Evolutionary conservation across 2,888 invertebrate species (phyloP), one percentile per base, ranked within the genome.

Genomic region (Fragum fragum): DNA sequence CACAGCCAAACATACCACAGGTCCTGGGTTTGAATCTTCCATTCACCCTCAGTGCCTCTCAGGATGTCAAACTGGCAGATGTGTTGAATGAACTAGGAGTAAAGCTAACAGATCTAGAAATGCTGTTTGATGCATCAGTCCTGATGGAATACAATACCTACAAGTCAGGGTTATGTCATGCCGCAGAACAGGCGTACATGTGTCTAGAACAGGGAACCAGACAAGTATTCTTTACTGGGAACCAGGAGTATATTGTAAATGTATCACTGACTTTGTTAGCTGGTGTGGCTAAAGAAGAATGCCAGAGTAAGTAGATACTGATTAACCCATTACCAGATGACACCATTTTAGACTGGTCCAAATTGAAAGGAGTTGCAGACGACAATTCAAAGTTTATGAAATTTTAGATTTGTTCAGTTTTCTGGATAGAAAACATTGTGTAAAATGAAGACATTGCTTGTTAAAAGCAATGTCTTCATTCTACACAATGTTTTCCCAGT

Each of bases 251-350:
- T 69, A 66, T 83, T 16, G 21, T 74, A 29, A 47, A 70, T 5
- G 71, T 75, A 6, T 36, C 76, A n/a, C 18, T 83, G 36, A 23
- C 53, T 1, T 18, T 66, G 39, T 23, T 83, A 53, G 42, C 36
- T 26, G 39, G 16, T 11, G 66, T 66, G 18, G 61, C 76, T n/a
- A 47, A 32, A 53, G 83, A 76, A 14, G 42, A 53, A 29, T 83
- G 83, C 47, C 66, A 71, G 28, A 66, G 82, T 82, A 57, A 57
- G 70, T 80, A 36, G 0, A 18, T n/a, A n/a, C n/a, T n/a, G n/a
- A n/a, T n/a, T n/a, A n/a, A n/a, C n/a, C n/a, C n/a, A n/a, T n/a
- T n/a, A n/a, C n/a, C n/a, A n/a, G n/a, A n/a, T n/a, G n/a, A n/a
- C n/a, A n/a, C n/a, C n/a, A n/a, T n/a, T n/a, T n/a, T n/a, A n/a